A percentile compares a stretch with the other conserved stretches of the same genome.
These are phyloP conservation scores for Crypturellus undulatus DNA, from an alignment of 2,113 vertebrate genomes.

Conservation along the genomic window DNA sequence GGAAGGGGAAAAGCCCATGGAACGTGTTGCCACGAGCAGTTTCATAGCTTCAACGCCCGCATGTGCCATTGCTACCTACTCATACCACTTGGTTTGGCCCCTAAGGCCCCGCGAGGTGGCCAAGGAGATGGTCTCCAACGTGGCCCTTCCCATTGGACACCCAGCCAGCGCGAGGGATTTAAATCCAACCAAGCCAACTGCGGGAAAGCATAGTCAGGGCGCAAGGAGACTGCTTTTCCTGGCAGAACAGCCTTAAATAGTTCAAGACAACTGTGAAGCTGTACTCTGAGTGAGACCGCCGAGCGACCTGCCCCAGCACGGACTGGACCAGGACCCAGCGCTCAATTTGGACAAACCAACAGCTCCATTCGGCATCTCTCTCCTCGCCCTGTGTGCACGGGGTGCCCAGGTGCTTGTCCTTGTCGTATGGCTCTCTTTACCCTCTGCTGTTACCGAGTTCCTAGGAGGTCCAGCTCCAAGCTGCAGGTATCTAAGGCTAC, in stretches of 20 bases:
- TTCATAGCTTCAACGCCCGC: not conserved
- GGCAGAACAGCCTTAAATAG: rapidly evolving
- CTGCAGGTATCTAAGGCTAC: not conserved
- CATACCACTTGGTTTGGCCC: rapidly evolving
- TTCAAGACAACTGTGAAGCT: rapidly evolving
- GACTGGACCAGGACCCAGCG: not conserved
- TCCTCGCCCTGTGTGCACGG: not conserved
- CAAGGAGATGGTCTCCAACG: rapidly evolving
- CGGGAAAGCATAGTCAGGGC: not conserved
- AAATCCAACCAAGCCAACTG: not conserved
- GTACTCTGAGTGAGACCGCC: rapidly evolving
- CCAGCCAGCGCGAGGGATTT: rapidly evolving
- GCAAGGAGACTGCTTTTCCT: not conserved
- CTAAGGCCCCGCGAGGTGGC: rapidly evolving
- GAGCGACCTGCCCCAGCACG: not conserved
- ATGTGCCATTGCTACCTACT: rapidly evolving
- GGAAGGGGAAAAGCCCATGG: not conserved
- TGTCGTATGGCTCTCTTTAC: rapidly evolving
- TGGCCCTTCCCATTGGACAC: rapidly evolving
- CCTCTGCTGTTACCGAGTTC: not conserved
- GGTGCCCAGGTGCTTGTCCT: not conserved
- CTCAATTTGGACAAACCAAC: not conserved
- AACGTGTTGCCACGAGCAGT: rapidly evolving
- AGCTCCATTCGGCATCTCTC: not conserved
- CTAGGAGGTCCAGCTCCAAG: not conserved